phyloP scores from a whole-genome alignment of 2,888 invertebrate species.

The Chrysolina americana region DNA sequence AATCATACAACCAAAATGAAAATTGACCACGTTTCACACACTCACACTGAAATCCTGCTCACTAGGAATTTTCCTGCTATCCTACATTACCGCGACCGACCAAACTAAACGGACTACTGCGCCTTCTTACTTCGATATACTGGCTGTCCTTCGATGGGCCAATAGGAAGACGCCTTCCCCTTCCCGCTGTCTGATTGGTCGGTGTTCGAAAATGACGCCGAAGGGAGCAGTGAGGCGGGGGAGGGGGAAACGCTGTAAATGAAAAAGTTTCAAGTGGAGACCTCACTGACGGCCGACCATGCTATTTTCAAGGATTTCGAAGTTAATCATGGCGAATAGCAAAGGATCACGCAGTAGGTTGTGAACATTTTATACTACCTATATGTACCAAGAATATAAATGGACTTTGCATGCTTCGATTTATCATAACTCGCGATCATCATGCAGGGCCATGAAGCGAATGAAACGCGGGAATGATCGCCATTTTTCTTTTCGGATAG shows the following conservation, averaged over 20 bases:
- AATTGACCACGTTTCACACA: slow-evolving; percentile 20
- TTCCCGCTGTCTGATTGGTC: slow-evolving; percentile 63
- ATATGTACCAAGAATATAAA: slow-evolving; percentile 14
- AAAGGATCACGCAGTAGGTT: slow-evolving; percentile 45
- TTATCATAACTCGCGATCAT: slow-evolving; percentile 10
- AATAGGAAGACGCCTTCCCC: slow-evolving; percentile 62
- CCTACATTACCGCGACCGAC: slow-evolving; percentile 45
- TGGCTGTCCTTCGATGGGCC: slow-evolving; percentile 66
- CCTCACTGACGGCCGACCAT: slow-evolving; percentile 64
- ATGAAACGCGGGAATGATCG: neutral
- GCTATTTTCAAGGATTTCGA: slow-evolving; percentile 60
- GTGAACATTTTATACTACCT: slow-evolving; percentile 17
- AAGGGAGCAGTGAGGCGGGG: slow-evolving; percentile 40
- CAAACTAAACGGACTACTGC: slow-evolving; percentile 49
- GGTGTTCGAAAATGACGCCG: slow-evolving; percentile 61
- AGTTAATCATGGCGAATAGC: slow-evolving; percentile 54
- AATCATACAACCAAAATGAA: slow-evolving; percentile 25
- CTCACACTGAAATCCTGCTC: slow-evolving; percentile 26
- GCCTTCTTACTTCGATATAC: slow-evolving; percentile 35
- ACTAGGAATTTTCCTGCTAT: slow-evolving; percentile 35
- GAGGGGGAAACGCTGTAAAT: slow-evolving; percentile 41
- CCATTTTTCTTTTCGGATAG: neutral
- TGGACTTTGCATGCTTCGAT: slow-evolving; percentile 17
- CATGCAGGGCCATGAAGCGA: neutral
- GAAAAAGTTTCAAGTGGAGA: slow-evolving; percentile 58